These are phyloP conservation scores for Holothuria scabra DNA, from an alignment of 53 echinoderm and acorn worm genomes.

Conservation along the genomic window DNA sequence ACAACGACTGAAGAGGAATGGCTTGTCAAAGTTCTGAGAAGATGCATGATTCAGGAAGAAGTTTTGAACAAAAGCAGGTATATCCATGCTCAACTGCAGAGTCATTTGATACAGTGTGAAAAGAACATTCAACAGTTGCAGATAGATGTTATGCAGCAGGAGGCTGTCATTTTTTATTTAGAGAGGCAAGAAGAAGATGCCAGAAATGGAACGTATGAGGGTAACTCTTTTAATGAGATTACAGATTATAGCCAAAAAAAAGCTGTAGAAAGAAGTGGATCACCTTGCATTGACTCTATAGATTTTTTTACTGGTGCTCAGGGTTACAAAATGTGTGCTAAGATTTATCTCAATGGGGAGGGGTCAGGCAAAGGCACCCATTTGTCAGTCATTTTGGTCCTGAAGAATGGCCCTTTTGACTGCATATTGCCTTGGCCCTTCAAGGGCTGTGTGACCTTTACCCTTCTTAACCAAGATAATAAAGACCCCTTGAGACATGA, in stretches of 20 bases:
- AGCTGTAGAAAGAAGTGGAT: not conserved
- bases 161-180: not conserved
- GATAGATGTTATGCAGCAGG: not conserved
- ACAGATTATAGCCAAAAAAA: not conserved
- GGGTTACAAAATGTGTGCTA: slow-evolving; percentile 44
- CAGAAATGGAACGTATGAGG: not conserved
- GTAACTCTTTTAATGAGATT: slow-evolving; percentile 20
- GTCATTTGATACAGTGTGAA: not conserved
- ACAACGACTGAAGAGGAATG: too few species aligned
- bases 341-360: slow-evolving; percentile 49
- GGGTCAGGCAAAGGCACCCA: slow-evolving; percentile 50
- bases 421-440: slow-evolving; percentile 26
- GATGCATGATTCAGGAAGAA: too few species aligned
- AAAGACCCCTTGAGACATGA: slow-evolving; percentile 65
- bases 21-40: too few species aligned
- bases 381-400: slow-evolving; percentile 37
- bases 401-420: slow-evolving; percentile 31
- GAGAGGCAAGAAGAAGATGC: not conserved
- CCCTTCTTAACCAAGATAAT: slow-evolving; percentile 37
- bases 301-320: slow-evolving; percentile 15
- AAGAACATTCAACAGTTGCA: not conserved
- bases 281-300: slow-evolving; percentile 11
- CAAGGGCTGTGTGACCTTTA: slow-evolving; percentile 18
- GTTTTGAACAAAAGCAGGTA: too few species aligned
- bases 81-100: not conserved